Evolutionary conservation across 1,140 invertebrate genomes (phyloP).

Genomic region (Lordiphosa collinella): DNA sequence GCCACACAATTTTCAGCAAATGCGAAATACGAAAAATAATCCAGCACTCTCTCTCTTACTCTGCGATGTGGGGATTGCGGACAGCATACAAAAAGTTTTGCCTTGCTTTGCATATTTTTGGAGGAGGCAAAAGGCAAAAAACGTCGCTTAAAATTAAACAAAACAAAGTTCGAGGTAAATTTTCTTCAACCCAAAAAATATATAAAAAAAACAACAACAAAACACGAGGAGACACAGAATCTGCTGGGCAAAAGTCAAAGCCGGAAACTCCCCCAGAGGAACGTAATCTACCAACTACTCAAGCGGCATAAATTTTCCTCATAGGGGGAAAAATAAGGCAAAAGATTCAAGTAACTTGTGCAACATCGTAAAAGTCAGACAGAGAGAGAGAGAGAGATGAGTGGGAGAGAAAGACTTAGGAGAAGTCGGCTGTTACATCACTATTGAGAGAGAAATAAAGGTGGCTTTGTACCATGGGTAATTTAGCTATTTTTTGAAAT

Average conservation of each 20-base stretch:
- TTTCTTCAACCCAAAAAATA: constrained; percentile 18
- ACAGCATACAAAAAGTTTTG: constrained; percentile 30
- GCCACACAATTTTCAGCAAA: constrained; percentile 53
- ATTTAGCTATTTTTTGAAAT: background rate
- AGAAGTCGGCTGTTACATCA: constrained; percentile 26
- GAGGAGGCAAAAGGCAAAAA: constrained; percentile 15
- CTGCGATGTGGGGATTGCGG: background rate
- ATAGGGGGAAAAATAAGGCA: background rate
- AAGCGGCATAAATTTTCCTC: constrained; percentile 27
- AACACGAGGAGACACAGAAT: constrained; percentile 12
- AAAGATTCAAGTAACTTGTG: constrained; percentile 30
- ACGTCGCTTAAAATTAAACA: constrained; percentile 56
- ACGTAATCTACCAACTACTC: constrained; percentile 36
- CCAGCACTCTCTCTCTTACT: background rate
- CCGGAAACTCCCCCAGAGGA: constrained; percentile 27
- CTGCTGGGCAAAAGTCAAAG: constrained; percentile 44
- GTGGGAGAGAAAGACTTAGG: background rate
- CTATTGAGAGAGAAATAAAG: background rate
- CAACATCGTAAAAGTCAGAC: constrained; percentile 44
- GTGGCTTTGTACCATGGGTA: constrained; percentile 12
- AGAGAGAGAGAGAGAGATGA: background rate
- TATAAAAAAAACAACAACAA: background rate
- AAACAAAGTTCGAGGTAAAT: constrained; percentile 42
- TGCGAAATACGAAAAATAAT: constrained; percentile 46
- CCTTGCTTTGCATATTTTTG: constrained; percentile 7